Percentiles rank a stretch among this genome's conserved stretches.
These are phyloP conservation scores for Atrina japonica DNA, from an alignment of 2,888 invertebrate genomes.

Conservation along the genomic window DNA sequence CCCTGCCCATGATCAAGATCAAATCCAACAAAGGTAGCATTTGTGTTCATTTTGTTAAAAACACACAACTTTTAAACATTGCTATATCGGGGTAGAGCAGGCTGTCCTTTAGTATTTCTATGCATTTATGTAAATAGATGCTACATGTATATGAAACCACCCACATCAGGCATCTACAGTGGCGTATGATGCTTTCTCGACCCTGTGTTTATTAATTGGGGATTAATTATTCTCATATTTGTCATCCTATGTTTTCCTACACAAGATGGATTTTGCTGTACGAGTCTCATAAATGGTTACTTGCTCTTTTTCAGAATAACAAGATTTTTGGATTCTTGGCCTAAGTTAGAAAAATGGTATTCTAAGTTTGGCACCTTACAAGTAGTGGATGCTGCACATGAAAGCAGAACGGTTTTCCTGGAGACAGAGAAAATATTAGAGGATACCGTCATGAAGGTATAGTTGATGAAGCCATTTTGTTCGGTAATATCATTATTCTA, in stretches of 20 bases:
- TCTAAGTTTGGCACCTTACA: conserved; percentile 75
- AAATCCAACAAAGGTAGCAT: conserved; percentile 78
- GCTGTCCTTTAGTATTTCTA: too few species aligned
- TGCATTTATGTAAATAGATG: too few species aligned
- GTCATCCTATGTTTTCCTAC: too few species aligned
- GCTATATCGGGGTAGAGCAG: not conserved
- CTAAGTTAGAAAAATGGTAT: conserved; percentile 79
- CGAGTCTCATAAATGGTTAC: too few species aligned
- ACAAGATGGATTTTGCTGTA: too few species aligned
- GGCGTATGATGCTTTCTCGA: too few species aligned
- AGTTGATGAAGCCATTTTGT: too few species aligned
- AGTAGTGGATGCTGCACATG: conserved; percentile 72
- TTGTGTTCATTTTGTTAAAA: not conserved
- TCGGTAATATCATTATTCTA: too few species aligned
- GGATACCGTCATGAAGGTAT: conserved; percentile 75
- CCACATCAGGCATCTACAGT: too few species aligned
- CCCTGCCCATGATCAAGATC: conserved; percentile 77
- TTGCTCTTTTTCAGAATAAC: conserved; percentile 69
- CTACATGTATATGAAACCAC: too few species aligned
- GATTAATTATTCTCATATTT: too few species aligned
- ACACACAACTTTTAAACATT: not conserved
- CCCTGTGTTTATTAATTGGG: too few species aligned
- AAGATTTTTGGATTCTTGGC: conserved; percentile 77
- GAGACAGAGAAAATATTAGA: conserved; percentile 78
- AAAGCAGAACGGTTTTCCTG: conserved; percentile 64